Percentiles rank a stretch among this genome's conserved stretches.
These are phyloP conservation scores for Volucella zonaria DNA, from an alignment of 2,888 invertebrate species.

Conservation along the genomic window DNA sequence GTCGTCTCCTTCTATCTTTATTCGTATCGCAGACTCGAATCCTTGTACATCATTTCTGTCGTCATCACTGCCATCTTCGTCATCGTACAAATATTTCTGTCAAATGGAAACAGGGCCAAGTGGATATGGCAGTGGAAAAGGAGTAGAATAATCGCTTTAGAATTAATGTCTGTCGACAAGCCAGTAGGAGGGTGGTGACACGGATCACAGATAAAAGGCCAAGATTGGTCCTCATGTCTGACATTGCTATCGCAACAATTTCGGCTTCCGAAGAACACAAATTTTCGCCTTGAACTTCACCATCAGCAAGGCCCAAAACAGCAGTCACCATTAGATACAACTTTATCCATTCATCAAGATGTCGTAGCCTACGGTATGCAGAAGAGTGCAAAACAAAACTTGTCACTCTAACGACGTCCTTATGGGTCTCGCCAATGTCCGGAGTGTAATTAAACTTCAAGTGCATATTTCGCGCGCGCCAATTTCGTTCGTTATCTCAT, in stretches of 20 bases:
- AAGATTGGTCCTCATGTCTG: background rate
- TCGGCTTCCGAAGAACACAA: constrained; percentile 7
- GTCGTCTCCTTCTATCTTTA: background rate
- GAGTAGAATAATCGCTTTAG: constrained; percentile 40
- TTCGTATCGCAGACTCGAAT: background rate
- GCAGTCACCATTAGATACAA: too few relatives aligned
- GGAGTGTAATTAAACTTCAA: too few relatives aligned
- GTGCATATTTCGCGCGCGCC: too few relatives aligned
- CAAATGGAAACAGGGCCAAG: background rate
- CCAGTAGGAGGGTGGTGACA: background rate
- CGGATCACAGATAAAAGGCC: background rate
- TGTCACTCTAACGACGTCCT: too few relatives aligned
- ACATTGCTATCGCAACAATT: background rate
- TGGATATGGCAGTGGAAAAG: background rate
- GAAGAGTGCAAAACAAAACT: too few relatives aligned
- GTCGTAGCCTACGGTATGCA: too few relatives aligned
- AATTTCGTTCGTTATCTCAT: too few relatives aligned
- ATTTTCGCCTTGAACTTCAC: constrained; percentile 35
- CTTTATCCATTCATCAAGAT: too few relatives aligned
- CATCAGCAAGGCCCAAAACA: background rate
- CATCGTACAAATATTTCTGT: constrained; percentile 11
- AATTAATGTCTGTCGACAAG: constrained; percentile 61
- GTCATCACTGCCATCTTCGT: constrained; percentile 8
- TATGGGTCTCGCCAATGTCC: too few relatives aligned
- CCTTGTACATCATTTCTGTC: background rate